Conservation (phyloP, 2,888 invertebrate genomes). For the Hemaris fuciformis region DNA sequence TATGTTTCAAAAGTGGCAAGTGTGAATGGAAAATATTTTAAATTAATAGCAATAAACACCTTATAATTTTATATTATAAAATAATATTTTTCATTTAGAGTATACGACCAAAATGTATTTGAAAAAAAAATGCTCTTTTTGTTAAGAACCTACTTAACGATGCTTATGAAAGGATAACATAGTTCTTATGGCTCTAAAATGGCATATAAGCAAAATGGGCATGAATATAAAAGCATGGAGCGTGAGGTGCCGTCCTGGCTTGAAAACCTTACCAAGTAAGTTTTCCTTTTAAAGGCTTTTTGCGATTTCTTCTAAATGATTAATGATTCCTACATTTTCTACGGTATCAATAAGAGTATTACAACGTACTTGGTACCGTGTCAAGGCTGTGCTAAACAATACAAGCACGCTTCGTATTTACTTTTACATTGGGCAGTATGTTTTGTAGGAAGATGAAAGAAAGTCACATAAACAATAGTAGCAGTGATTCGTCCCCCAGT, state of each 20-base stretch:
- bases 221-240: conserved; percentile 53
- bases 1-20: conserved; percentile 74
- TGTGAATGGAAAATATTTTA: conserved; percentile 46
- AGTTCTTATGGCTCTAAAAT: conserved; percentile 65
- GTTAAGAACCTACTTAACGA: not conserved
- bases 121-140: not conserved
- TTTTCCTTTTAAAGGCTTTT: conserved; percentile 23
- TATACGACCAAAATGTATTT: conserved; percentile 8
- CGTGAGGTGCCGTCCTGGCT: conserved; percentile 66
- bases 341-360: conserved; percentile 39
- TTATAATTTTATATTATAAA: conserved; percentile 15
- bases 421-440: conserved; percentile 6
- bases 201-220: conserved; percentile 63
- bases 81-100: not conserved
- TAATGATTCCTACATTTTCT: conserved; percentile 37
- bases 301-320: conserved; percentile 36
- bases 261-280: conserved; percentile 73
- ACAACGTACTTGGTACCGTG: conserved; percentile 33
- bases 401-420: conserved; percentile 15
- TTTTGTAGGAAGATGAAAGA: conserved; percentile 71
- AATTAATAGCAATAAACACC: conserved; percentile 27
- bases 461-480: conserved; percentile 59
- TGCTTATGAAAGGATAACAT: conserved; percentile 26
- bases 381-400: conserved; percentile 43
- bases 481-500: conserved; percentile 41